Evolutionary conservation across 1,140 invertebrate genomes (phyloP).

Genomic region (Mactra quadrangularis): DNA sequence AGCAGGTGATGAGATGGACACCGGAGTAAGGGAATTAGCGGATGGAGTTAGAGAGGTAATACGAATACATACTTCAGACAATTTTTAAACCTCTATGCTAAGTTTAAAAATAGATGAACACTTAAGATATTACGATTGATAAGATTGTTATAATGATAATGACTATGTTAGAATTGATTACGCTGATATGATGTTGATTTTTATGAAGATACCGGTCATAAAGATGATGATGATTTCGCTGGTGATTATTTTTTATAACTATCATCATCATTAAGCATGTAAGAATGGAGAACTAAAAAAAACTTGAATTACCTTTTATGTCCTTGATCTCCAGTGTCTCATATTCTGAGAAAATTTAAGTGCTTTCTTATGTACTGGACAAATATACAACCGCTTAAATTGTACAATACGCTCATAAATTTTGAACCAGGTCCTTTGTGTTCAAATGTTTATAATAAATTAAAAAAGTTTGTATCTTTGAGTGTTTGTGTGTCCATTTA

Average conservation of each 20-base stretch:
- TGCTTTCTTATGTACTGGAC: too few relatives aligned
- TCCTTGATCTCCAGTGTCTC: too few relatives aligned
- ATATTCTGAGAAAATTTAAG: too few relatives aligned
- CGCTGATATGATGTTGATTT: not conserved
- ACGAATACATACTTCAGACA: not conserved
- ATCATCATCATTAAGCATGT: too few relatives aligned
- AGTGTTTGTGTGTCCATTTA: too few relatives aligned
- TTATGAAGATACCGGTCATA: not conserved
- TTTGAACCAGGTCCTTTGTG: too few relatives aligned
- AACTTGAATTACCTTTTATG: too few relatives aligned
- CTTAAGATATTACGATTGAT: not conserved
- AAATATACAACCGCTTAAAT: too few relatives aligned
- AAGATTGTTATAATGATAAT: not conserved
- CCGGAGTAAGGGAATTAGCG: slow-evolving; percentile 73
- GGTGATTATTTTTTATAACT: not conserved
- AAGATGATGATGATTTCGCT: not conserved
- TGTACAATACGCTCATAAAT: too few relatives aligned
- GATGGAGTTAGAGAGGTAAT: slow-evolving; percentile 71
- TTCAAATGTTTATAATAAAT: too few relatives aligned
- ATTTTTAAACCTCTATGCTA: not conserved
- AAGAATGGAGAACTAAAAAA: too few relatives aligned
- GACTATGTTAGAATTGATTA: not conserved
- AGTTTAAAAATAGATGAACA: not conserved
- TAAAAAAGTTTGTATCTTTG: too few relatives aligned
- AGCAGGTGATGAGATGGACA: slow-evolving; percentile 76